Evolutionary conservation across 1,140 invertebrate species (phyloP).

Genomic region (Pseudomyrmex concolor): DNA sequence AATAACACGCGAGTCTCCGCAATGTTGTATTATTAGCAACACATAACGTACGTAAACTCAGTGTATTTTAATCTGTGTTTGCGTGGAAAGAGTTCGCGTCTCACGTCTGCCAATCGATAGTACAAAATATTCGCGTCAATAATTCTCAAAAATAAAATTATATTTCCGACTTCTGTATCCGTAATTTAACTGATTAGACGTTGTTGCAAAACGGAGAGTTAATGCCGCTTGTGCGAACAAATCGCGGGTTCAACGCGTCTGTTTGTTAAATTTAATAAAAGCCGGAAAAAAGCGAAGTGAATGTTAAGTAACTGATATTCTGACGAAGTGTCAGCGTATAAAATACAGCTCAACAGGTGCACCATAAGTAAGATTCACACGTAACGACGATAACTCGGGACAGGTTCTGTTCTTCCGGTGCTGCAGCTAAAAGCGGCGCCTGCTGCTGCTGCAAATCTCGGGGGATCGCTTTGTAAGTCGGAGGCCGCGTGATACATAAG

Average conservation of each 20-base stretch:
- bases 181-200: not conserved
- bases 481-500: slow-evolving; percentile 82
- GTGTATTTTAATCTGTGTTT: slow-evolving; percentile 8
- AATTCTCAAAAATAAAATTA: not conserved
- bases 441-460: slow-evolving; percentile 75
- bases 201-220: too few species aligned
- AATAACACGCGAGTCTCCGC: slow-evolving; percentile 32
- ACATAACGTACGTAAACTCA: slow-evolving; percentile 1
- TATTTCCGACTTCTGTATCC: not conserved
- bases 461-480: slow-evolving; percentile 83
- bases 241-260: not conserved
- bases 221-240: too few species aligned
- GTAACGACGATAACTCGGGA: slow-evolving; percentile 71
- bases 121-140: slow-evolving; percentile 4
- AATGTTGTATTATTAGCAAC: slow-evolving; percentile 40
- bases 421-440: slow-evolving; percentile 74
- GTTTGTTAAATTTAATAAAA: not conserved
- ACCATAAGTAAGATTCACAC: slow-evolving; percentile 65
- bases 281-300: not conserved
- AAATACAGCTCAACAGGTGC: slow-evolving; percentile 81
- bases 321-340: slow-evolving; percentile 56
- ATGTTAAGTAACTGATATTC: slow-evolving; percentile 40
- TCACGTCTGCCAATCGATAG: not conserved
- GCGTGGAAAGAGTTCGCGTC: not conserved
- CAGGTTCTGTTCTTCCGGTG: slow-evolving; percentile 75